phyloP scores from a whole-genome alignment of 1,140 invertebrate genomes.

The Orius insidiosus region DNA sequence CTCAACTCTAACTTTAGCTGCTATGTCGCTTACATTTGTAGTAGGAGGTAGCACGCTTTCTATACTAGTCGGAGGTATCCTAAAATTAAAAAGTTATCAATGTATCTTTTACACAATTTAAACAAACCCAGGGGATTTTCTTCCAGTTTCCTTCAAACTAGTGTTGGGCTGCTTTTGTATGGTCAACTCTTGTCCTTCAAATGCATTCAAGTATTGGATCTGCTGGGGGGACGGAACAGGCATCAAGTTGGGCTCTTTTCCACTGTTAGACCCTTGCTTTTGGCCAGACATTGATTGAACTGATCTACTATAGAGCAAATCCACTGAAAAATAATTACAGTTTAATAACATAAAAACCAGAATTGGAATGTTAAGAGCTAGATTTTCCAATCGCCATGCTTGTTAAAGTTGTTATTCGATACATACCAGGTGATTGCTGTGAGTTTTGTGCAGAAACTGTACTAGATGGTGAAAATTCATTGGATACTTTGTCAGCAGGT shows the following conservation, averaged over 20 bases:
- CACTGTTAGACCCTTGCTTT: slow-evolving; percentile 37
- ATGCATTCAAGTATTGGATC: slow-evolving; percentile 87
- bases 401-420: neutral
- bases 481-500: slow-evolving; percentile 37
- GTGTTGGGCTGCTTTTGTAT: slow-evolving; percentile 94
- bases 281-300: slow-evolving; percentile 61
- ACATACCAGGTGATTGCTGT: slow-evolving; percentile 29
- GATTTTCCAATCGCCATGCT: neutral
- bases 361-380: neutral
- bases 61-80: slow-evolving; percentile 19
- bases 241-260: slow-evolving; percentile 80
- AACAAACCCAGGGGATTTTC: slow-evolving; percentile 41
- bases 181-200: slow-evolving; percentile 89
- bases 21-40: slow-evolving; percentile 4
- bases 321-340: slow-evolving; percentile 21
- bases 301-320: slow-evolving; percentile 62
- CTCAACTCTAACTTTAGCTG: slow-evolving; percentile 10
- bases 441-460: slow-evolving; percentile 26
- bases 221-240: slow-evolving; percentile 90
- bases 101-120: slow-evolving; percentile 15
- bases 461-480: slow-evolving; percentile 24
- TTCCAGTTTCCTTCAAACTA: slow-evolving; percentile 54
- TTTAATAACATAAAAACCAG: slow-evolving; percentile 1
- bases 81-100: slow-evolving; percentile 6
- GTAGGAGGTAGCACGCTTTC: slow-evolving; percentile 16